Evolutionary conservation across 1,140 invertebrate species (phyloP).

Genomic region (Leptopilina boulardi): DNA sequence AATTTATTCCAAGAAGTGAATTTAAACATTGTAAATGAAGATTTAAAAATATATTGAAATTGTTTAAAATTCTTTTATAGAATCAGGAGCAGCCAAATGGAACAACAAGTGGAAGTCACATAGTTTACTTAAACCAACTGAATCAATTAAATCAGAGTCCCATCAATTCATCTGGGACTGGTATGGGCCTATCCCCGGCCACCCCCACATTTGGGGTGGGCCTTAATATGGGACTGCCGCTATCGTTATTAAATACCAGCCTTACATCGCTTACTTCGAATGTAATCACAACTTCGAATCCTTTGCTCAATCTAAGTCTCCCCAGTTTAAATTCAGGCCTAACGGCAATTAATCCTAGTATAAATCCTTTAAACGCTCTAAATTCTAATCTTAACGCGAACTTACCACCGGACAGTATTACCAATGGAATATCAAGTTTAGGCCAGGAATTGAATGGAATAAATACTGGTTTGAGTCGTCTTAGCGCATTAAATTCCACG

Average conservation of each 20-base stretch:
- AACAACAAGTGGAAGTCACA: conserved; percentile 73
- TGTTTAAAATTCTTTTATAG: conserved; percentile 51
- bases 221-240: conserved; percentile 76
- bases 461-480: conserved; percentile 68
- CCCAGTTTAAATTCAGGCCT: conserved; percentile 72
- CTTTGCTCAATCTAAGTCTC: conserved; percentile 73
- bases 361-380: conserved; percentile 72
- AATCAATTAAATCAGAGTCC: conserved; percentile 75
- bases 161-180: conserved; percentile 74
- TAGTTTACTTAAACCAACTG: conserved; percentile 74
- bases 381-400: conserved; percentile 71
- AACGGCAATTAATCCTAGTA: conserved; percentile 72
- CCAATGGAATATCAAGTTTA: conserved; percentile 68
- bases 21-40: neutral
- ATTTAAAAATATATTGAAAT: neutral
- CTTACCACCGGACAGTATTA: conserved; percentile 73
- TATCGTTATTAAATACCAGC: conserved; percentile 73
- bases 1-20: neutral
- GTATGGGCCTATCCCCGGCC: conserved; percentile 76
- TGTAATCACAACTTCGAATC: conserved; percentile 75
- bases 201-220: conserved; percentile 76
- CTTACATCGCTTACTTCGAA: conserved; percentile 74
- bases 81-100: conserved; percentile 72
- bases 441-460: conserved; percentile 72
- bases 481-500: conserved; percentile 69